phyloP scores from a whole-genome alignment of 2,797 vertebrate species.

The Darevskia nairensis region DNA sequence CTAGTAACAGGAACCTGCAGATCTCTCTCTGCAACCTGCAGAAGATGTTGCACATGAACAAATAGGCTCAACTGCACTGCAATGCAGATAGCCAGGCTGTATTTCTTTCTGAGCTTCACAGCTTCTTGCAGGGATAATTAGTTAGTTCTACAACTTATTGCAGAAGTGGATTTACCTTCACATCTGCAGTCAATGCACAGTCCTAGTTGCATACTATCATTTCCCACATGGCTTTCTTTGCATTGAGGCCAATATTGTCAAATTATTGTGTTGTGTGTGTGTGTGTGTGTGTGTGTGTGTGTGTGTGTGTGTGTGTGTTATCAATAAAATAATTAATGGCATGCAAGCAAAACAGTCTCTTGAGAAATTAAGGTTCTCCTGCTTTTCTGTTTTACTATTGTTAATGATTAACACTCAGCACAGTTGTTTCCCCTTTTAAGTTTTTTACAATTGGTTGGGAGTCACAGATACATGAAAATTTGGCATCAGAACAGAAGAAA shows the following conservation, averaged over 20 bases:
- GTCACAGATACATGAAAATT: not conserved
- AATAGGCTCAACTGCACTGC: not conserved
- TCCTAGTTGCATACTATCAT: not conserved
- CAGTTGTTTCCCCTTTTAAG: conserved; percentile 14
- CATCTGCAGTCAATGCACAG: not conserved
- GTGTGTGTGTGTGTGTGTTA: not conserved
- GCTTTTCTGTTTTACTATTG: not conserved
- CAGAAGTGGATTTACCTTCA: not conserved
- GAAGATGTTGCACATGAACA: not conserved
- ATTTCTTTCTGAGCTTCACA: not conserved
- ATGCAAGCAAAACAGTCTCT: not conserved
- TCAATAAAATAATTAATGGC: not conserved
- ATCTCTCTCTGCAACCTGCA: not conserved
- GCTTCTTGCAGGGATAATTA: not conserved
- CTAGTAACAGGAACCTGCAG: not conserved
- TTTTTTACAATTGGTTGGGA: not conserved
- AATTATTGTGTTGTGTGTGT: not conserved
- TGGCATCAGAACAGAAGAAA: not conserved
- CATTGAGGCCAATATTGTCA: not conserved
- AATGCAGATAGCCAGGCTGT: not conserved
- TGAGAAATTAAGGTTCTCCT: not conserved
- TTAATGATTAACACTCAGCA: not conserved
- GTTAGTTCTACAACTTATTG: not conserved
- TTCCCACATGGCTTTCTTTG: not conserved
- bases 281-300: not conserved